phyloP scores from a whole-genome alignment of 1,140 invertebrate genomes.

The Drosophila lacteicornis region DNA sequence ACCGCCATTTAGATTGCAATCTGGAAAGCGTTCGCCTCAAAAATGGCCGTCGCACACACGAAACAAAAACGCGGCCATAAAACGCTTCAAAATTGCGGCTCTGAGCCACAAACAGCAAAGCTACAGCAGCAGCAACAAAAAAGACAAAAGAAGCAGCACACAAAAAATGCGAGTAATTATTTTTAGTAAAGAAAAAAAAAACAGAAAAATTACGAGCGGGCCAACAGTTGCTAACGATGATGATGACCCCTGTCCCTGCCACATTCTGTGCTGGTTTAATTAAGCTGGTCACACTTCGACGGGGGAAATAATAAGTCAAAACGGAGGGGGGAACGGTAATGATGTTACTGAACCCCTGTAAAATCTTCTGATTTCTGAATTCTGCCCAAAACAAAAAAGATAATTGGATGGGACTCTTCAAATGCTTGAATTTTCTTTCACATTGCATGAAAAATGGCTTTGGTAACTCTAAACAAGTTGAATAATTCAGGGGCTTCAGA shows the following conservation, averaged over 20 bases:
- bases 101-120: conserved; percentile 66
- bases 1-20: conserved; percentile 79
- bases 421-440: not conserved
- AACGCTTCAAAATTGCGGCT: conserved; percentile 77
- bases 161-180: conserved; percentile 73
- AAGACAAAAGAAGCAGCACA: conserved; percentile 36
- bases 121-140: conserved; percentile 43
- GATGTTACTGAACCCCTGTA: conserved; percentile 7
- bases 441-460: too few species aligned
- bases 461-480: too few species aligned
- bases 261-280: conserved; percentile 42
- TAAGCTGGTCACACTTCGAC: conserved; percentile 46
- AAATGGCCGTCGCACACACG: conserved; percentile 73
- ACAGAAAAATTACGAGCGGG: conserved; percentile 13
- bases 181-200: conserved; percentile 72
- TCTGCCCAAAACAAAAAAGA: not conserved
- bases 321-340: conserved; percentile 4
- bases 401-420: not conserved
- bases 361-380: not conserved
- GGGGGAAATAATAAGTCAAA: not conserved
- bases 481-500: too few species aligned
- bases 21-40: conserved; percentile 73
- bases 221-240: conserved; percentile 45
- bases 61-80: conserved; percentile 76
- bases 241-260: conserved; percentile 25